phyloP scores from a whole-genome alignment of 2,888 invertebrate genomes.

The Conus canariensis region DNA sequence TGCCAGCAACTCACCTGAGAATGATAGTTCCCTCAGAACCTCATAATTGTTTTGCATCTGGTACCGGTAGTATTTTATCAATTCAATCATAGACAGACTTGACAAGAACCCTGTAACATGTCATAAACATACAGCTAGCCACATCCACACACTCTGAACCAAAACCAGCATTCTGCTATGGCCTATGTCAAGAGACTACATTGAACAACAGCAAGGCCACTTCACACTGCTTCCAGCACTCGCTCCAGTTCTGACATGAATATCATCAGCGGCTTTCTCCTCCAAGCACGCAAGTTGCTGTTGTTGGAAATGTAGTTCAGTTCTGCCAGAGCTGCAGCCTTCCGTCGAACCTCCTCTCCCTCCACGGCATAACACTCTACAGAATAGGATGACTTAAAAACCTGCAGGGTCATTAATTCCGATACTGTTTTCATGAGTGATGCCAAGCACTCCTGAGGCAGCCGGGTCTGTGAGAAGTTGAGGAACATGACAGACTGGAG shows the following conservation, averaged over 20 bases:
- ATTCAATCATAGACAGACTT: no score
- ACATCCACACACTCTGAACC: no score
- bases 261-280: conserved; percentile 26
- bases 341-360: conserved; percentile 42
- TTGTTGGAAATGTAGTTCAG: conserved; percentile 26
- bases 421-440: conserved; percentile 53
- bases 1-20: no score
- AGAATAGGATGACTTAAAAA: conserved; percentile 52
- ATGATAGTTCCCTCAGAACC: no score
- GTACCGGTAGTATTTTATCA: no score
- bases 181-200: no score
- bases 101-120: no score
- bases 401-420: conserved; percentile 50
- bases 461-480: conserved; percentile 63
- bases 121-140: no score
- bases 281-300: not conserved
- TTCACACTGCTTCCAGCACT: conserved; percentile 25
- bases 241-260: conserved; percentile 38
- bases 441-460: conserved; percentile 50
- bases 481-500: conserved; percentile 63
- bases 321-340: conserved; percentile 16
- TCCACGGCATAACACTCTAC: conserved; percentile 56
- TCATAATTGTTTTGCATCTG: no score
- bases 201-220: not conserved
- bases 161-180: no score